phyloP scores from a whole-genome alignment of 2,113 vertebrate genomes.

The Leucopsar rothschildi region DNA sequence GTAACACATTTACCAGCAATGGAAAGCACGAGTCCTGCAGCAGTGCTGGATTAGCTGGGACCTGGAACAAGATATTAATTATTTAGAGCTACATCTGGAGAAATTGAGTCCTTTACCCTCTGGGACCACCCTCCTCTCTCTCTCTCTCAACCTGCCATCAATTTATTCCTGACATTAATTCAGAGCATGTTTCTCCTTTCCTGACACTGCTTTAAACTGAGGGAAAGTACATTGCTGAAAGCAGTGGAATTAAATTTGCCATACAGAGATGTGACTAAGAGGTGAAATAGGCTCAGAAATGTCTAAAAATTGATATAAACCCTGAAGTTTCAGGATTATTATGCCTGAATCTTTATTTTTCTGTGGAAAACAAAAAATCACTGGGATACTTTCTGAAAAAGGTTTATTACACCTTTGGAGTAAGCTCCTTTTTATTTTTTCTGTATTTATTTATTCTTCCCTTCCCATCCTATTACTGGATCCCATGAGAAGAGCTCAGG shows the following conservation, averaged over 20 bases:
- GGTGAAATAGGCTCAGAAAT: not conserved
- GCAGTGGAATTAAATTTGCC: not conserved
- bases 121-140: not conserved
- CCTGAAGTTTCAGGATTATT: not conserved
- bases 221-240: not conserved
- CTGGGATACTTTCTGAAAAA: not conserved
- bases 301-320: not conserved
- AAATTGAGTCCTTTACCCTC: not conserved
- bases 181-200: not conserved
- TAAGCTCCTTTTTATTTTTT: not conserved
- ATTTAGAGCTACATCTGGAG: slow-evolving; percentile 47
- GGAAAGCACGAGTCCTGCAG: not conserved
- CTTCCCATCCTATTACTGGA: not conserved
- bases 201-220: not conserved
- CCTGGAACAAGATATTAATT: slow-evolving; percentile 39
- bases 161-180: not conserved
- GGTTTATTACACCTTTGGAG: not conserved
- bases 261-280: not conserved
- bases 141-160: not conserved
- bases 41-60: not conserved
- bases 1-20: not conserved
- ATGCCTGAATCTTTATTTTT: not conserved
- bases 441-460: not conserved
- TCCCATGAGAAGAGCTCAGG: not conserved
- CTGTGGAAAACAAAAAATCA: not conserved